Evolutionary conservation across 2,888 invertebrate genomes (phyloP).

Genomic region (Chromoteleia sp.): DNA sequence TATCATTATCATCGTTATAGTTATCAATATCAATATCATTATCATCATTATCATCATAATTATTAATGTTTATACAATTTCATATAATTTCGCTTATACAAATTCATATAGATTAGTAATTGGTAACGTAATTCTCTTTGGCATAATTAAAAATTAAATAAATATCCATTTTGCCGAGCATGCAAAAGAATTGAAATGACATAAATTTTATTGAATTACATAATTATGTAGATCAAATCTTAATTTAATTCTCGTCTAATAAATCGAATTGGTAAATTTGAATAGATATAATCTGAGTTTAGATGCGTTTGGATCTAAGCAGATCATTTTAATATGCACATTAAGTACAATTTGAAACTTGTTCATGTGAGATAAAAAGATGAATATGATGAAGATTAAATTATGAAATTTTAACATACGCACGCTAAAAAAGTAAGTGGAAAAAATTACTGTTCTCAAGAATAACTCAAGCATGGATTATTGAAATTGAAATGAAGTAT

Average conservation of each 20-base stretch:
- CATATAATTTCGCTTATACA: no score
- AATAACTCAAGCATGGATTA: no score
- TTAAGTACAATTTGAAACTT: constrained; percentile 19
- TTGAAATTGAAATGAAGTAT: no score
- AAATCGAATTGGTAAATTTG: constrained; percentile 21
- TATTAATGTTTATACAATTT: no score
- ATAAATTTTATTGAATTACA: constrained; percentile 14
- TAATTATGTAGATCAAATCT: constrained; percentile 7
- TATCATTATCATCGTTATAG: no score
- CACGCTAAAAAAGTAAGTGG: no score
- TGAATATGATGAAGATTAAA: background rate
- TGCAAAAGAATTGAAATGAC: constrained; percentile 15
- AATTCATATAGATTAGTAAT: no score
- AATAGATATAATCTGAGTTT: constrained; percentile 29
- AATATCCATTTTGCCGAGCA: background rate
- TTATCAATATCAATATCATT: no score
- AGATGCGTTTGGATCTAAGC: constrained; percentile 13
- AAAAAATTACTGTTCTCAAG: no score
- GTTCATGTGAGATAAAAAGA: background rate
- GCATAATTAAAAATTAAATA: background rate
- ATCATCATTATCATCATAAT: no score
- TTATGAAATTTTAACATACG: no score
- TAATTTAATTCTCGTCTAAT: constrained; percentile 33
- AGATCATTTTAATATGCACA: constrained; percentile 23
- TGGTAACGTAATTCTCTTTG: no score